Conservation (phyloP, 2,113 vertebrate genomes). For the Prionailurus viverrinus region DNA sequence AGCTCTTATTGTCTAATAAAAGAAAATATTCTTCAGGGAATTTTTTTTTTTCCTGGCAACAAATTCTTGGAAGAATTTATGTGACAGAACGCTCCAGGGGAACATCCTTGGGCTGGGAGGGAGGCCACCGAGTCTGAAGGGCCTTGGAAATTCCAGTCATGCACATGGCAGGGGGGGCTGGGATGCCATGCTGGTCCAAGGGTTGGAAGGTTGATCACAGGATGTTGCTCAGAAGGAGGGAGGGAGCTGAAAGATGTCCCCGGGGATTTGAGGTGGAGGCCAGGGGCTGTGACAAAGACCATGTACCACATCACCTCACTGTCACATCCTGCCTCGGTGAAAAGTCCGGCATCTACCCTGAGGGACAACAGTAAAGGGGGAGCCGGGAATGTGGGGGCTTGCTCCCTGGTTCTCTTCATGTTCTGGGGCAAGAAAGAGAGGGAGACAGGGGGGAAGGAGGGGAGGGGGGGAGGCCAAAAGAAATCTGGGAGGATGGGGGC, state of each 20-base stretch:
- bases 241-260: background rate
- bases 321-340: background rate
- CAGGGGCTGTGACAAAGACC: background rate
- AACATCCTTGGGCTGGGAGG: background rate
- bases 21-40: constrained; percentile 53
- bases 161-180: background rate
- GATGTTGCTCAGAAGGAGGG: background rate
- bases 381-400: background rate
- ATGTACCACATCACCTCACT: background rate
- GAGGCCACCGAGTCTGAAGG: background rate
- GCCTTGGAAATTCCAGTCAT: background rate
- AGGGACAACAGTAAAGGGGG: background rate
- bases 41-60: constrained; percentile 25
- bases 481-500: fast-evolving
- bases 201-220: background rate
- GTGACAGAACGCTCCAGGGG: background rate
- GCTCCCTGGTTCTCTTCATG: background rate
- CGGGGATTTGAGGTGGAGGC: background rate
- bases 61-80: constrained; percentile 54
- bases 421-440: background rate
- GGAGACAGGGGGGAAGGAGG: fast-evolving
- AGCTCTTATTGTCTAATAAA: constrained; percentile 3
- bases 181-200: fast-evolving
- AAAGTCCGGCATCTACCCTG: background rate
- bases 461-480: background rate